These are phyloP conservation scores for Habropoda laboriosa DNA, from an alignment of 1,140 invertebrate species.

Conservation along the genomic window DNA sequence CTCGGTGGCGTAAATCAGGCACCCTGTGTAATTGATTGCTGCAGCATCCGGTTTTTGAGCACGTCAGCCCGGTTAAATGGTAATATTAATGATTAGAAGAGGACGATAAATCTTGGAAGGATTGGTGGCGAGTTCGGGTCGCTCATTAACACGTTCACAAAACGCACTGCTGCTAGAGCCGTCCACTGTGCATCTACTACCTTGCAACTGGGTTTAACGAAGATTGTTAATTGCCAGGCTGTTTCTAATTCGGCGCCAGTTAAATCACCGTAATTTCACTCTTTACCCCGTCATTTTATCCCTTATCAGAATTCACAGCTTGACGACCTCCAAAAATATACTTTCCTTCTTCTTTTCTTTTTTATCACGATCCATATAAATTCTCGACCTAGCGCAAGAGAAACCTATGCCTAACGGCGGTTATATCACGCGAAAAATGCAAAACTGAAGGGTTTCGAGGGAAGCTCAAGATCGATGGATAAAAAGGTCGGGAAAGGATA, in stretches of 20 bases:
- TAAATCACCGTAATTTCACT: constrained; percentile 7
- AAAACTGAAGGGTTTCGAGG: not conserved
- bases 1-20: not conserved
- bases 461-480: not conserved
- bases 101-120: not conserved
- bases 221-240: not conserved
- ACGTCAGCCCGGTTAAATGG: not conserved
- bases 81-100: not conserved
- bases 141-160: not conserved
- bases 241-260: not conserved
- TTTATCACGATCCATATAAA: not conserved
- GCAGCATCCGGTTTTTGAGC: not conserved
- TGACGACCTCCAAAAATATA: not conserved
- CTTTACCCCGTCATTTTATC: not conserved
- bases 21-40: not conserved
- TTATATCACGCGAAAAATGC: not conserved
- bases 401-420: no score
- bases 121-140: not conserved
- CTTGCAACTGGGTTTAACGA: not conserved
- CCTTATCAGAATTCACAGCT: not conserved
- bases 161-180: no score
- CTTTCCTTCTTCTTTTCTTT: no score
- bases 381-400: no score
- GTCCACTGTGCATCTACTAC: no score
- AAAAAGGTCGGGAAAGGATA: not conserved